Base-by-base conservation (phyloP, 2,113 vertebrate genomes). In the Potamarius usumacintae region DNA sequence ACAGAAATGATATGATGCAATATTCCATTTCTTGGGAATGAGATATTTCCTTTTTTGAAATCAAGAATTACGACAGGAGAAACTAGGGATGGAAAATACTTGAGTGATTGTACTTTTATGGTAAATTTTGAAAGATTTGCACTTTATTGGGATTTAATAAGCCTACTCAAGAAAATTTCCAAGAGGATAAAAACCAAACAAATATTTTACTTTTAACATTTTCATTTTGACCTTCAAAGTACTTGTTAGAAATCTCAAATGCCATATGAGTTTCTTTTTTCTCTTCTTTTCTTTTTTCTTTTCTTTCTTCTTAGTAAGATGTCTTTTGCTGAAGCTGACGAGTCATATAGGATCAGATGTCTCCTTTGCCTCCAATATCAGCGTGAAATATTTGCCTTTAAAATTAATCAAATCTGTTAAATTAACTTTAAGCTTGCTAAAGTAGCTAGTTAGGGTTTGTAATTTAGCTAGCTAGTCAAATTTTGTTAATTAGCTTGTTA, bases 21-120 rank as follows among this genome's bases (percentile, higher is more conserved):
- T 55, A 60, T n/a, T 67, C 27, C n/a, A 55, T 77, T n/a, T 63
- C 60, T 87, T n/a, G 20, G 57, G n/a, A 48, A 50, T 71, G 67
- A 83, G 67, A 65, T 27, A 34, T 83, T 57, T 87, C 48, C 58
- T 65, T 63, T 42, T 65, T n/a, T 63, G 42, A 53, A 63, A 77
- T 65, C 10, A 77, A 62, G 27, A 30, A 63, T 52, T 10, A n/a
- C 1, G 14, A 72, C 12, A 57, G n/a, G 20, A 69, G 8, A 60
- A 65, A 34, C 18, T 0, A 53, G 76, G 76, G 12, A 27, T 55
- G n/a, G 57, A 58, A 58, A 80, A 80, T 11, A 58, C 14, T 55
- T 52, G 10, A 11, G 11, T 12, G 12, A 77, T 25, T 77, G 48
- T 22, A 77, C 22, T n/a, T 42, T 42, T 42, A 42, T 42, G 42